Conservation (phyloP, 1,140 invertebrate species). For the Zelostemma sp. region DNA sequence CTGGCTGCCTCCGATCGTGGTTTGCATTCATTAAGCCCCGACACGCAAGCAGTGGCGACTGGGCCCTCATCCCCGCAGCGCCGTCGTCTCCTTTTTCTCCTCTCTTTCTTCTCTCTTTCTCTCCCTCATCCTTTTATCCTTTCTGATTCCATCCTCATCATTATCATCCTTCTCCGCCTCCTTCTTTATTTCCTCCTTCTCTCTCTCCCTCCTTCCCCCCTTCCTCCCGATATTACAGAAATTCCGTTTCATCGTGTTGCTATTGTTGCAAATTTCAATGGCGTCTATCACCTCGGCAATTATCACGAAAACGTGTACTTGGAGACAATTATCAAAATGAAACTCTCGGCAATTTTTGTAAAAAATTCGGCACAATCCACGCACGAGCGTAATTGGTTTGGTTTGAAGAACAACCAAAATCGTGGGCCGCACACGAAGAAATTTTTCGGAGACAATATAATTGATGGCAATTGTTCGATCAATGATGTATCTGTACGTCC, state of each 20-base stretch:
- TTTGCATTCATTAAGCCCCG: constrained; percentile 75
- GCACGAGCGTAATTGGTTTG: constrained; percentile 3
- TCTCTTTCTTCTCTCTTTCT: constrained; percentile 14
- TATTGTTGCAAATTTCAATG: background rate
- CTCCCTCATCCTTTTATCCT: constrained; percentile 7
- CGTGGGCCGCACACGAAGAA: background rate
- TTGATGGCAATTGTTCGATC: background rate
- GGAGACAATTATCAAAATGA: no score
- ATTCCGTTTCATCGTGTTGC: constrained; percentile 25
- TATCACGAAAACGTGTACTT: no score
- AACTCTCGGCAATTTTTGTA: no score
- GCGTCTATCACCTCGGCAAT: background rate
- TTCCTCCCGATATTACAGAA: constrained; percentile 31
- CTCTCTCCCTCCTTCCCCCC: constrained; percentile 23
- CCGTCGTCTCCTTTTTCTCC: constrained; percentile 8
- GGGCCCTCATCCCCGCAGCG: constrained; percentile 26
- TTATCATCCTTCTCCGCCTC: constrained; percentile 22
- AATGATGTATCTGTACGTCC: background rate
- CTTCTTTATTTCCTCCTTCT: constrained; percentile 18
- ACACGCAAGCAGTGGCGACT: constrained; percentile 71
- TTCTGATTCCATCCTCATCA: constrained; percentile 27
- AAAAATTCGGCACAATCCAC: no score
- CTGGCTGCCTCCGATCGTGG: constrained; percentile 71
- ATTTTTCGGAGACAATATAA: background rate
- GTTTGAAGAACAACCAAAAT: background rate